Conservation (phyloP, 2,888 invertebrate species). For the Sesia apiformis region DNA sequence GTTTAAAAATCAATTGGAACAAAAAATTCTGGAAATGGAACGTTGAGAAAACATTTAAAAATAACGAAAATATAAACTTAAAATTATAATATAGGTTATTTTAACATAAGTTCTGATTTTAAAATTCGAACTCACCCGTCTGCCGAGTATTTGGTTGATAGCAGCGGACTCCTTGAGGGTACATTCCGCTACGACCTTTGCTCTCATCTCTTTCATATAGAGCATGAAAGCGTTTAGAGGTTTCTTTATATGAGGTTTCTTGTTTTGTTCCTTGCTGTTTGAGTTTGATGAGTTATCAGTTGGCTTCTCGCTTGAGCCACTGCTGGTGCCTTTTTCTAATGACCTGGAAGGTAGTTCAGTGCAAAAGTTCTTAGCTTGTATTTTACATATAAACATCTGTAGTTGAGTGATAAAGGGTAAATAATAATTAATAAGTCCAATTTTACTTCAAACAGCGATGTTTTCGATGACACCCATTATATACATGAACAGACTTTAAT, state of each 20-base stretch:
- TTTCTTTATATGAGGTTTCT: slow-evolving; percentile 98
- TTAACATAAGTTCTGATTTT: background rate
- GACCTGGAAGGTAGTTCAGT: slow-evolving; percentile 42
- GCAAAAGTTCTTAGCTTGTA: too few relatives aligned
- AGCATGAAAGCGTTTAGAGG: slow-evolving; percentile 99
- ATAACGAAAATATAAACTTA: background rate
- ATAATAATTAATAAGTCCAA: too few relatives aligned
- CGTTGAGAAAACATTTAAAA: background rate
- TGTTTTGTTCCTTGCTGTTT: slow-evolving; percentile 80
- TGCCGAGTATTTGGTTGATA: slow-evolving; percentile 98
- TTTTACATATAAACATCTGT: too few relatives aligned
- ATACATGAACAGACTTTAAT: too few relatives aligned
- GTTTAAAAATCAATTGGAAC: too few relatives aligned
- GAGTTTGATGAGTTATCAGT: slow-evolving; percentile 51
- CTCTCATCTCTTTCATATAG: slow-evolving; percentile 99
- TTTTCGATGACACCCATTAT: too few relatives aligned
- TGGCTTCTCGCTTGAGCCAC: slow-evolving; percentile 48
- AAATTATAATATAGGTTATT: background rate
- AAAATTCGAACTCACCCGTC: slow-evolving; percentile 86
- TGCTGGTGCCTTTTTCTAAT: slow-evolving; percentile 50
- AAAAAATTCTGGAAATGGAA: background rate
- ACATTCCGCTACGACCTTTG: slow-evolving; percentile 98
- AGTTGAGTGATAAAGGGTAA: too few relatives aligned
- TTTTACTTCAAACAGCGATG: too few relatives aligned
- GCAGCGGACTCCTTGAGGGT: slow-evolving; percentile 99